phyloP scores from a whole-genome alignment of 2,113 vertebrate species.

The Cephalopterus ornatus region DNA sequence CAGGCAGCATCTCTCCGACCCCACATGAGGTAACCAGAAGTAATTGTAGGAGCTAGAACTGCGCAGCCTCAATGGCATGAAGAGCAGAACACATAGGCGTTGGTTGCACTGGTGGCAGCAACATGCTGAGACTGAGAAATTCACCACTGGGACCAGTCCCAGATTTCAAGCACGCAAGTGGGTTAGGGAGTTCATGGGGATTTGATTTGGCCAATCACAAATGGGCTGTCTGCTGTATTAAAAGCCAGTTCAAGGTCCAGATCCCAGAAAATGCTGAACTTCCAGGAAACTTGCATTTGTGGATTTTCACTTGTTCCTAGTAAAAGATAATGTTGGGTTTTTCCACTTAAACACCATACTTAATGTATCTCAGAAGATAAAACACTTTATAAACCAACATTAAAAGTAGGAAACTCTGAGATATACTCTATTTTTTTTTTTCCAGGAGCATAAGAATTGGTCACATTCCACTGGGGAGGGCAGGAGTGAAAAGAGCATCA shows the following conservation, averaged over 20 bases:
- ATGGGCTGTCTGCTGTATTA: background rate
- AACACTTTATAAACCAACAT: background rate
- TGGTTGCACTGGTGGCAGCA: background rate
- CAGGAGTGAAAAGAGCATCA: background rate
- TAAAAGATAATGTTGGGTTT: background rate
- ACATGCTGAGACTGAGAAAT: background rate
- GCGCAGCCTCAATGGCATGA: background rate
- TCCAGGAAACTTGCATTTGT: background rate
- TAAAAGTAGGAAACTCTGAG: background rate
- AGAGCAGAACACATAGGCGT: background rate
- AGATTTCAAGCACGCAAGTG: background rate
- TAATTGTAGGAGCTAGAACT: background rate
- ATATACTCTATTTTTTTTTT: background rate
- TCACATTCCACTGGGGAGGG: background rate
- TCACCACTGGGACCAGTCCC: background rate
- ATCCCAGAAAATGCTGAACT: background rate
- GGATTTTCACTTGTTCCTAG: background rate
- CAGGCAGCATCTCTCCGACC: background rate
- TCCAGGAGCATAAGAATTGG: background rate
- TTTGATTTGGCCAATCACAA: background rate
- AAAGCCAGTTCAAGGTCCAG: background rate
- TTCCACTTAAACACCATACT: background rate
- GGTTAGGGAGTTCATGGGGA: background rate
- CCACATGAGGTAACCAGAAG: conserved; percentile 17
- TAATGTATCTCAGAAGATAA: background rate